Conservation (phyloP, 1,140 invertebrate genomes). For the Sarcophaga peregrina region DNA sequence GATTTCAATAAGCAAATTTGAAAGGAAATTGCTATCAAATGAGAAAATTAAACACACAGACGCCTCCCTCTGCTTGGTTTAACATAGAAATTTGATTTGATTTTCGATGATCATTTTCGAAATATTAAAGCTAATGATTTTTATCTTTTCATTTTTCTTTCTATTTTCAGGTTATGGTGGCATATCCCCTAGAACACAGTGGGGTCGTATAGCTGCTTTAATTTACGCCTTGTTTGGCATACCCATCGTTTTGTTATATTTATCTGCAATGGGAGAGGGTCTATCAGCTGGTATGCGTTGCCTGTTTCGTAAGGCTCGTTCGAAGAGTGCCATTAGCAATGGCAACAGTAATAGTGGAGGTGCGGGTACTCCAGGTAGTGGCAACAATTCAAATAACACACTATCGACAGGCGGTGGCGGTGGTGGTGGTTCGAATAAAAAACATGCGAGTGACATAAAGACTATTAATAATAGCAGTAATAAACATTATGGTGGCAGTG, state of each 20-base stretch:
- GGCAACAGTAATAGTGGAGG: conserved; percentile 47
- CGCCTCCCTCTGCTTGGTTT: background rate
- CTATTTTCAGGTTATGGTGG: conserved; percentile 84
- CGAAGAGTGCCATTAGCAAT: conserved; percentile 48
- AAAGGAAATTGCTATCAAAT: conserved; percentile 8
- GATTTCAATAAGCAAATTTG: conserved; percentile 20
- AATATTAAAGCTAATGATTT: conserved; percentile 7
- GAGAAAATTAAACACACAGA: conserved; percentile 9
- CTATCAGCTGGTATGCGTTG: conserved; percentile 68
- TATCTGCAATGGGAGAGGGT: conserved; percentile 86
- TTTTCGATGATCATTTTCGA: conserved; percentile 2
- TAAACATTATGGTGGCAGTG: conserved; percentile 39
- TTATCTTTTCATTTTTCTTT: conserved; percentile 12
- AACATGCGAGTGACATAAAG: conserved; percentile 34
- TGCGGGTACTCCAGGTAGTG: conserved; percentile 49
- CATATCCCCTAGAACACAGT: conserved; percentile 88
- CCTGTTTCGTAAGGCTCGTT: conserved; percentile 59
- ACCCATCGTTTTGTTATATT: conserved; percentile 88
- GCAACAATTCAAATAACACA: background rate
- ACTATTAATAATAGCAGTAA: conserved; percentile 29
- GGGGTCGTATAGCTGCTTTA: conserved; percentile 87
- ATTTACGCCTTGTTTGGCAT: conserved; percentile 90
- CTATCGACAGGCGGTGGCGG: conserved; percentile 11
- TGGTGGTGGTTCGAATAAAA: conserved; percentile 43
- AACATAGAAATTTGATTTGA: conserved; percentile 33